These are phyloP conservation scores for Eugnorisma glareosa DNA, from an alignment of 2,888 invertebrate species.

Conservation along the genomic window DNA sequence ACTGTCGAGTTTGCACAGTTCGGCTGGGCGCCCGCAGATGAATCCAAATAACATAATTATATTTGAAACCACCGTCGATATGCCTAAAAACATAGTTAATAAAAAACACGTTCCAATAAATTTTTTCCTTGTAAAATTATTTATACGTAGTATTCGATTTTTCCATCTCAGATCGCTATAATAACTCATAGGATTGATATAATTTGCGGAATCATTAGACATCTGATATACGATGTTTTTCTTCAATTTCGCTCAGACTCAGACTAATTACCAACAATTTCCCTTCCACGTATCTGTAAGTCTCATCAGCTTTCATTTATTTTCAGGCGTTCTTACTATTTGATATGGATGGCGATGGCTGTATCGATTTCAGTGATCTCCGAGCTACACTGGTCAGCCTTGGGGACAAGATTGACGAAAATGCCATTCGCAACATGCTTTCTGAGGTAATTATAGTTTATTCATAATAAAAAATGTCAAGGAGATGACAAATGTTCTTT, in stretches of 20 bases:
- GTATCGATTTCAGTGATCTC: conserved; percentile 92
- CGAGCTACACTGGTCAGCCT: conserved; percentile 91
- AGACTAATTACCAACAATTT: background rate
- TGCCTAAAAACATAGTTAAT: too few species aligned
- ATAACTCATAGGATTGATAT: conserved; percentile 7
- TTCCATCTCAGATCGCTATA: background rate
- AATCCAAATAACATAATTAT: background rate
- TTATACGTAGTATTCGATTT: background rate
- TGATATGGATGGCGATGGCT: conserved; percentile 92
- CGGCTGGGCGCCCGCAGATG: background rate
- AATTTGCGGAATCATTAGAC: conserved; percentile 5
- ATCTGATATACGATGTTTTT: background rate
- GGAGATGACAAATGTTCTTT: background rate
- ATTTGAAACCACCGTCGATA: background rate
- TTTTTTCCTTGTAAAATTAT: background rate
- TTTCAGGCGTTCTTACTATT: conserved; percentile 92
- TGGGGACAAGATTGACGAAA: conserved; percentile 90
- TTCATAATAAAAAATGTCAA: background rate
- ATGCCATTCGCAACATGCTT: conserved; percentile 91
- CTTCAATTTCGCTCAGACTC: conserved; percentile 17
- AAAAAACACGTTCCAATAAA: background rate
- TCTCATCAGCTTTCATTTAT: conserved; percentile 9
- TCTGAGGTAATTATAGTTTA: conserved; percentile 86
- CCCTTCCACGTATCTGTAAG: background rate
- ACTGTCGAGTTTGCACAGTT: background rate